phyloP scores from a whole-genome alignment of 2,888 invertebrate species.

The Lochmaea capreae region DNA sequence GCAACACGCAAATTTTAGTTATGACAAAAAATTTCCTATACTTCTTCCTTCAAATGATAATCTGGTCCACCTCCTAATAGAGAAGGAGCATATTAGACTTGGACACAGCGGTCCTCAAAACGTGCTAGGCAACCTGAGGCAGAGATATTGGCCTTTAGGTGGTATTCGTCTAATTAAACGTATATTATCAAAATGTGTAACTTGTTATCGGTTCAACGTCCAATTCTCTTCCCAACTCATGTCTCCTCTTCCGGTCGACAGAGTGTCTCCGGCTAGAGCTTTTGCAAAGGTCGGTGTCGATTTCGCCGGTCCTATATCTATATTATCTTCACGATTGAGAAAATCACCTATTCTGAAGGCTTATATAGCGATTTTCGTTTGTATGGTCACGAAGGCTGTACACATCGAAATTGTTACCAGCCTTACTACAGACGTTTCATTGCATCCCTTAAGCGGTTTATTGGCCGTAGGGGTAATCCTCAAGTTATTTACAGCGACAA shows the following conservation, averaged over 20 bases:
- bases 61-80: neutral
- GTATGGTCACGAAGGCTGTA: slow-evolving; percentile 1
- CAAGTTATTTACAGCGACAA: too few relatives aligned
- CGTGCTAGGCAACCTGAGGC: neutral
- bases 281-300: neutral
- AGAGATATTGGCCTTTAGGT: neutral
- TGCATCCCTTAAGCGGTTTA: neutral
- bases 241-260: neutral
- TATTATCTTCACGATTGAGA: neutral
- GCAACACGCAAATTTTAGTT: neutral
- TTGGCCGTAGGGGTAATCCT: neutral
- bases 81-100: slow-evolving; percentile 6
- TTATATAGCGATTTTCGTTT: neutral
- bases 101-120: slow-evolving; percentile 8
- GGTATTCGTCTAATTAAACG: neutral
- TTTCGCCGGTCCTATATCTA: neutral
- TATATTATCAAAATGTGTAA: neutral
- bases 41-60: neutral
- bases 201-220: neutral
- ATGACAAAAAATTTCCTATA: slow-evolving; percentile 1
- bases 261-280: neutral
- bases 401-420: neutral
- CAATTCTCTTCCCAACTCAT: neutral
- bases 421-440: neutral
- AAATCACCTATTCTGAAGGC: neutral